A percentile compares a stretch with the other conserved stretches of the same genome.
Evolutionary conservation across 2,797 vertebrate species (phyloP).

Genomic region (Sebastes flavidus): DNA sequence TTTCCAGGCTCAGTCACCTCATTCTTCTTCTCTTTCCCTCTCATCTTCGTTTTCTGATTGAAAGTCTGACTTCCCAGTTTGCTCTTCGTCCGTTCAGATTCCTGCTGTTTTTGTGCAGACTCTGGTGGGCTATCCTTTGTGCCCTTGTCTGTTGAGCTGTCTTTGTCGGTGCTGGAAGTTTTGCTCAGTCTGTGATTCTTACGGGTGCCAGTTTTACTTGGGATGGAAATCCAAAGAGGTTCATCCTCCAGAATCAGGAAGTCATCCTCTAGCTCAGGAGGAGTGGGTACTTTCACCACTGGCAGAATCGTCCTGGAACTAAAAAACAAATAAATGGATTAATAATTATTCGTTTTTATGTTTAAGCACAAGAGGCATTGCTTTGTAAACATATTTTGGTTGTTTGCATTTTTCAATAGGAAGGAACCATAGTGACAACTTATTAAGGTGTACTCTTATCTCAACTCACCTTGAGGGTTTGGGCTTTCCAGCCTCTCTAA

Average conservation of each 20-base stretch:
- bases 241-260: constrained; percentile 82
- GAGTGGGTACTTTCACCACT: constrained; percentile 38
- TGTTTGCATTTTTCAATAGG: not conserved
- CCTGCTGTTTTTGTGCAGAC: constrained; percentile 1
- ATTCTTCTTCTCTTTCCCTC: constrained; percentile 2
- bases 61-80: constrained; percentile 1
- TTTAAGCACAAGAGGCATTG: not conserved
- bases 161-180: constrained; percentile 37
- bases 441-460: not conserved
- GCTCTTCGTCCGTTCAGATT: not conserved
- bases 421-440: not conserved
- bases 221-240: constrained; percentile 69
- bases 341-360: not conserved
- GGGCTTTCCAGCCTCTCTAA: constrained; percentile 52
- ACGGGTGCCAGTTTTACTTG: constrained; percentile 49
- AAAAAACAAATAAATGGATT: not conserved
- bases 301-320: constrained; percentile 48
- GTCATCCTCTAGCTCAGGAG: constrained; percentile 74
- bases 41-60: constrained; percentile 37
- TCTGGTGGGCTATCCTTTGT: not conserved
- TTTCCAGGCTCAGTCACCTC: not conserved
- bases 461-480: constrained; percentile 65
- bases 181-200: constrained; percentile 35
- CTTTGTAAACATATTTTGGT: not conserved
- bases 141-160: constrained; percentile 27